Evolutionary conservation across 2,888 invertebrate genomes (phyloP).

Genomic region (Lysandra coridon): DNA sequence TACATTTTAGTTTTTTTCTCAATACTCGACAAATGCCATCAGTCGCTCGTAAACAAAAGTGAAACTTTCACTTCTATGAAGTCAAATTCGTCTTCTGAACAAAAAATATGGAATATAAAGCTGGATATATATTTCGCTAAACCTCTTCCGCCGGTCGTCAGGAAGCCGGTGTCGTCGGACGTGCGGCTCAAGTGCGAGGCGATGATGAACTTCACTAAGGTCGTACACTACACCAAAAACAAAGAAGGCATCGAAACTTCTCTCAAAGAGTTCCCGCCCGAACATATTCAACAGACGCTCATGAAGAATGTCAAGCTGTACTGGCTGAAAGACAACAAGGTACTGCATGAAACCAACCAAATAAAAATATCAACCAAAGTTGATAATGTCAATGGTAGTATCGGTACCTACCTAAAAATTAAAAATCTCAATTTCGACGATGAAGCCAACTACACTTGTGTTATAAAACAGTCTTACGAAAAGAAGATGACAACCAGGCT

Average conservation of each 20-base stretch:
- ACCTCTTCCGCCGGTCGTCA: constrained; percentile 58
- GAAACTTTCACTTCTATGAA: constrained; percentile 56
- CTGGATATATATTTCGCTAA: constrained; percentile 71
- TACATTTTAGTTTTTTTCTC: constrained; percentile 67
- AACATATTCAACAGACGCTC: constrained; percentile 64
- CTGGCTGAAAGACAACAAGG: constrained; percentile 66
- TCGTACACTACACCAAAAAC: constrained; percentile 66
- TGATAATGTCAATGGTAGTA: constrained; percentile 66
- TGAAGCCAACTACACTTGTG: constrained; percentile 71
- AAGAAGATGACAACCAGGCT: constrained; percentile 64
- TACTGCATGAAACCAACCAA: constrained; percentile 52
- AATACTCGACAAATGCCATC: constrained; percentile 58
- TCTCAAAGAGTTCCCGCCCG: constrained; percentile 64
- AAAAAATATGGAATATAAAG: constrained; percentile 71
- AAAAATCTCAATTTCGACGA: constrained; percentile 56
- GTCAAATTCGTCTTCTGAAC: constrained; percentile 60
- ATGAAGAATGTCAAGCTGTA: constrained; percentile 70
- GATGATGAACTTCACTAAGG: constrained; percentile 68
- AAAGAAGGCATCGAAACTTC: constrained; percentile 64
- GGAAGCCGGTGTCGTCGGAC: constrained; percentile 55
- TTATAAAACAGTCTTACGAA: constrained; percentile 69
- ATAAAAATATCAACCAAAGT: constrained; percentile 62
- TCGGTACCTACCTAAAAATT: constrained; percentile 63
- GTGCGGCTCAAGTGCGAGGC: constrained; percentile 71
- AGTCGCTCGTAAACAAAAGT: constrained; percentile 52